These are phyloP conservation scores for Luscinia megarhynchos DNA, from an alignment of 2,797 vertebrate species.

Conservation along the genomic window DNA sequence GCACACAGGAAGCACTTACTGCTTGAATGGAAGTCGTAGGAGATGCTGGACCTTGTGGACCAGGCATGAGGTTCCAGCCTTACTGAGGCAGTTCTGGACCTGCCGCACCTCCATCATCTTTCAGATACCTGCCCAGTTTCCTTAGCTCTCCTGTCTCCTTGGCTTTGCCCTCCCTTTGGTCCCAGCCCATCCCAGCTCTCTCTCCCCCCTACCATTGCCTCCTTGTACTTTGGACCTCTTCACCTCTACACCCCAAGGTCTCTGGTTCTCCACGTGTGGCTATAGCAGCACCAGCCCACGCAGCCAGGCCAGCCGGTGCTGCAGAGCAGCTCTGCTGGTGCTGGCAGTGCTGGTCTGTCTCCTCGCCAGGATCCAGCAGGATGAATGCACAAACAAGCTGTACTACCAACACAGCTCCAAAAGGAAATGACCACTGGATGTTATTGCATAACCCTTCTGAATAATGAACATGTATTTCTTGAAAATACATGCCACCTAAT, in stretches of 20 bases:
- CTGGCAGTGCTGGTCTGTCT: neutral
- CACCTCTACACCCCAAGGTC: neutral
- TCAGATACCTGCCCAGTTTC: neutral
- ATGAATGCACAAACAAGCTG: neutral
- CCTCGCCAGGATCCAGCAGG: neutral
- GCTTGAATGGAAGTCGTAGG: neutral
- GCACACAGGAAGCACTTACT: neutral
- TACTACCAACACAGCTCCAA: neutral
- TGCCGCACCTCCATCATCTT: neutral
- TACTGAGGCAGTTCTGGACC: neutral
- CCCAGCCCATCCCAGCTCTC: neutral
- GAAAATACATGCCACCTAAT: conserved; percentile 51
- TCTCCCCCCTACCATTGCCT: conserved; percentile 40
- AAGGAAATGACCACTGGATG: conserved; percentile 57
- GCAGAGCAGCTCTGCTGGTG: neutral
- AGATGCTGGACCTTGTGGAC: neutral
- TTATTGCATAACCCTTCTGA: conserved; percentile 30
- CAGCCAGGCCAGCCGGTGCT: neutral
- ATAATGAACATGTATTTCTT: conserved; percentile 33
- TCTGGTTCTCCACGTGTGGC: neutral
- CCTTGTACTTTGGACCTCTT: conserved; percentile 37
- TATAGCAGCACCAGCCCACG: neutral
- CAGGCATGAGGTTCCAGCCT: neutral
- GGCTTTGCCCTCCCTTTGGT: neutral
- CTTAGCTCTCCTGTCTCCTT: neutral